Base-by-base conservation (phyloP, 2,113 vertebrate genomes). In the Albula goreensis region DNA sequence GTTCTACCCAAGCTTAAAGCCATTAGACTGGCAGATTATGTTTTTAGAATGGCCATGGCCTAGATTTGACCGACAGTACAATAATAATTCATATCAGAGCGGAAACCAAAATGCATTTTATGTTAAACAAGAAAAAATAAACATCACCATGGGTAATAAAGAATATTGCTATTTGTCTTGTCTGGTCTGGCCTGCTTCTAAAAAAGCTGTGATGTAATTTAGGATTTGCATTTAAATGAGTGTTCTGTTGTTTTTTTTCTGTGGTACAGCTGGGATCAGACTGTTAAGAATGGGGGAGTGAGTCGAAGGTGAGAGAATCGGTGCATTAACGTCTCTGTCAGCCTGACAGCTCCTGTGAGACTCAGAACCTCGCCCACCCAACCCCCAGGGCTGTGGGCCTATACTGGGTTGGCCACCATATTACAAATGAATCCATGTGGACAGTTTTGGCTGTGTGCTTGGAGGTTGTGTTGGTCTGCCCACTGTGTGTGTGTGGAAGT, bases 21-120 rank as follows among this genome's bases (percentile, higher is more conserved):
- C 90, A 89, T 94, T 92, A 91, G 91, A 93, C 92, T 91, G 89
- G 92, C 90, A 90, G 92, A 93, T 93, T 89, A 91, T 89, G 83
- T 89, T 89, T 90, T 90, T 91, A 91, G 88, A 50, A 50, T 88
- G 83, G 89, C 87, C 52, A 66, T 93, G 92, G 89, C 93, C 93
- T 92, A 91, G 82, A 91, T 93, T 90, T 93, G 91, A 93, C 90
- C 91, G 90, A 90, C 91, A 89, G 89, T 88, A 89, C 90, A 66
- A 66, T 66, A 22, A 19, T 22, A 6, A 70, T 88, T 90, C 41
- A 57, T 86, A 13, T 31, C 78, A 31, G 48, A 15, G 50, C 49
- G 15, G 79, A 22, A 50, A 19, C 17, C 50, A 50, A 80, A 80
- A 80, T 80, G 19, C 48, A 50, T 19, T 22, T 80, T 11, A 78